These are phyloP conservation scores for Lepidocyrtoides sp. DNA, from an alignment of 2,888 invertebrate species.

Conservation along the genomic window DNA sequence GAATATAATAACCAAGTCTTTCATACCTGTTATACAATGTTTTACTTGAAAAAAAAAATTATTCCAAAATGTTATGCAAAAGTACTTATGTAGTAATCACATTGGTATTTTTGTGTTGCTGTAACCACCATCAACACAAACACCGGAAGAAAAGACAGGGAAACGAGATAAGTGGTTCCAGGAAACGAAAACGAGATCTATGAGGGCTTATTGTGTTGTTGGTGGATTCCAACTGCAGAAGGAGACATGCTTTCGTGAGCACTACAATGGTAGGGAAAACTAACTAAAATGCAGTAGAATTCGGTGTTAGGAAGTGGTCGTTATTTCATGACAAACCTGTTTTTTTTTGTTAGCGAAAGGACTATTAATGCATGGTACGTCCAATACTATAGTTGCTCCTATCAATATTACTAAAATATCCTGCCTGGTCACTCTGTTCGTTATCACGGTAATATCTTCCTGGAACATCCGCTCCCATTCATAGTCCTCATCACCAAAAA, in stretches of 20 bases:
- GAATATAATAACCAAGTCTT: no score
- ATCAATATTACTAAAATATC: neutral
- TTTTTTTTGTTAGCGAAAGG: neutral
- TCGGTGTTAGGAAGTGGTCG: neutral
- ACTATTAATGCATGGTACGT: no score
- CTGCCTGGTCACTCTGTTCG: neutral
- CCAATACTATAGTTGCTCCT: no score
- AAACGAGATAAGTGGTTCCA: conserved; percentile 45
- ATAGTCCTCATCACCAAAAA: neutral
- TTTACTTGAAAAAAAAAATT: no score
- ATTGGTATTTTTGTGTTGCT: neutral
- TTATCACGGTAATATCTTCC: neutral
- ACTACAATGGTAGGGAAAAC: neutral
- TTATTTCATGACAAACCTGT: neutral
- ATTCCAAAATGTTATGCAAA: no score
- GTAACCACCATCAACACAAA: neutral
- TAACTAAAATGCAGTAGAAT: neutral
- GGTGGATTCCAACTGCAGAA: neutral
- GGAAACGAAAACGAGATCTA: conserved; percentile 36
- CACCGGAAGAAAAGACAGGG: neutral
- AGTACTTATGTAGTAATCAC: no score
- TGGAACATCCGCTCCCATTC: neutral
- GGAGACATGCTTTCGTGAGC: neutral
- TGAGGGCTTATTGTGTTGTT: neutral
- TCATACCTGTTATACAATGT: no score